A percentile compares a stretch with the other conserved stretches of the same genome.
Conservation (phyloP, 1,140 invertebrate genomes). For the Cepaea nemoralis region DNA sequence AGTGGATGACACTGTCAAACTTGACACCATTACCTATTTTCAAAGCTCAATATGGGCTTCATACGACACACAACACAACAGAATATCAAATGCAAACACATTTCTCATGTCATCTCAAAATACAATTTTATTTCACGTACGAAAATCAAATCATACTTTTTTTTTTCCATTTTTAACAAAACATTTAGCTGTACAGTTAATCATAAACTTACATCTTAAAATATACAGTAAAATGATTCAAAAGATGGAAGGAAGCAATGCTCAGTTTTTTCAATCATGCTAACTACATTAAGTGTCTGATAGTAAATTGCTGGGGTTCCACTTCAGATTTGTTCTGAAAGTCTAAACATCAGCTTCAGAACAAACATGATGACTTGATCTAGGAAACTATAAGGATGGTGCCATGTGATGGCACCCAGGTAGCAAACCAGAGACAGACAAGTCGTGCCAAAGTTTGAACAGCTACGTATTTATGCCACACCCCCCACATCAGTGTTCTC, state of each 20-base stretch:
- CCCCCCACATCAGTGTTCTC: no score
- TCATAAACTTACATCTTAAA: slow-evolving; percentile 7
- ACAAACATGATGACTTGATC: no score
- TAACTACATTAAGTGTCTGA: no score
- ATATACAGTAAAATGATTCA: neutral
- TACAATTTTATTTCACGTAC: slow-evolving; percentile 28
- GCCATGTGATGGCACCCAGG: no score
- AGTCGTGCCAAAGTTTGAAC: no score
- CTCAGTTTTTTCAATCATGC: no score
- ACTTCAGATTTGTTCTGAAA: no score
- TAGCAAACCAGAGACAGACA: no score
- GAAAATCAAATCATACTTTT: slow-evolving; percentile 19
- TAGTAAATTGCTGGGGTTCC: no score
- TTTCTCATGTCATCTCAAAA: slow-evolving; percentile 3
- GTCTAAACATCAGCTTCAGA: no score
- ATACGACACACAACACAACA: slow-evolving; percentile 37
- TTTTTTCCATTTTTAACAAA: slow-evolving; percentile 17
- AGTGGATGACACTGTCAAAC: slow-evolving; percentile 13
- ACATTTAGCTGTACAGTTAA: slow-evolving; percentile 13
- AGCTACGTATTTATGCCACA: no score
- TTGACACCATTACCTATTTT: slow-evolving; percentile 38
- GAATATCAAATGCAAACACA: slow-evolving; percentile 26
- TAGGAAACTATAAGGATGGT: no score
- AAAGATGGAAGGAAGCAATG: slow-evolving; percentile 2
- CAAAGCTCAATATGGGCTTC: neutral